phyloP scores from a whole-genome alignment of 2,888 invertebrate genomes.

The Stenotaenia linearis region DNA sequence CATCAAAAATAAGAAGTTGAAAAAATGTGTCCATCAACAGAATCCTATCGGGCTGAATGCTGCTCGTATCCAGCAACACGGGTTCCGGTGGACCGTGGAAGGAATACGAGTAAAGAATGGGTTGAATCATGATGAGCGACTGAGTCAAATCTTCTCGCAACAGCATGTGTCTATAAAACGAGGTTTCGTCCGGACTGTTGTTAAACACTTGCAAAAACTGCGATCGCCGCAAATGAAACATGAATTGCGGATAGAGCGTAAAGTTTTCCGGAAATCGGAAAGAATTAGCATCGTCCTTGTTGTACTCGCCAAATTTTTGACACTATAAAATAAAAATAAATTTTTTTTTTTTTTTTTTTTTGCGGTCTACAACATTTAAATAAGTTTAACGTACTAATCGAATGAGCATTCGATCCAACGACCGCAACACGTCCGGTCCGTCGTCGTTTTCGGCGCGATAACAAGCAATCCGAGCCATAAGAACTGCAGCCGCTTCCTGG shows the following conservation, averaged over 20 bases:
- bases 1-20: slow-evolving; percentile 98
- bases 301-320: slow-evolving; percentile 98
- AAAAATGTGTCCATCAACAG: slow-evolving; percentile 99
- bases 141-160: slow-evolving; percentile 96
- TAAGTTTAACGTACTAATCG: slow-evolving; percentile 66
- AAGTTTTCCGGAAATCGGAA: slow-evolving; percentile 95
- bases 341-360: not conserved
- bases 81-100: slow-evolving; percentile 97
- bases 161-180: slow-evolving; percentile 80
- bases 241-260: slow-evolving; percentile 97
- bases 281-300: slow-evolving; percentile 93
- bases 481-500: slow-evolving; percentile 95
- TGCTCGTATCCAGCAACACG: slow-evolving; percentile 92
- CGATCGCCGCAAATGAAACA: slow-evolving; percentile 96
- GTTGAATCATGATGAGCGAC: slow-evolving; percentile 98
- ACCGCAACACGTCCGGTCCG: slow-evolving; percentile 88
- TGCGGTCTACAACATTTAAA: slow-evolving; percentile 22
- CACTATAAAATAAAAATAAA: slow-evolving; percentile 59
- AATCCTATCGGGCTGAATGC: slow-evolving; percentile 94
- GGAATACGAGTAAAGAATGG: slow-evolving; percentile 95
- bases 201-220: slow-evolving; percentile 99
- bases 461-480: slow-evolving; percentile 94
- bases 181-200: slow-evolving; percentile 99
- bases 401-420: slow-evolving; percentile 97
- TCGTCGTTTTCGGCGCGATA: slow-evolving; percentile 92